Evolutionary conservation across 2,113 vertebrate genomes (phyloP).

Genomic region (Oxyura jamaicensis): DNA sequence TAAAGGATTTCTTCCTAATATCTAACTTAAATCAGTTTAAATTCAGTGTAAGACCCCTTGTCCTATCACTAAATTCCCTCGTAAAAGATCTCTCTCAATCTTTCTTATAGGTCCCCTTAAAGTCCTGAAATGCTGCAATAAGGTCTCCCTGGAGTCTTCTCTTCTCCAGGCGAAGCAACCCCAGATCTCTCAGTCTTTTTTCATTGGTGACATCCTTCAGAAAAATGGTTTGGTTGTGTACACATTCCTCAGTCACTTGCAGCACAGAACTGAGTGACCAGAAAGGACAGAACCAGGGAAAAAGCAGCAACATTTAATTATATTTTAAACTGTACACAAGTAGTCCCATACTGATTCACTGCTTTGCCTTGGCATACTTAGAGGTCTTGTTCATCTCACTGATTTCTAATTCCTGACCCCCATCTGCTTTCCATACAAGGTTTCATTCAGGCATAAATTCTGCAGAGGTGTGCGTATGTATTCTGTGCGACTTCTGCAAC

Average conservation of each 20-base stretch:
- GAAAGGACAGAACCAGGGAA: neutral
- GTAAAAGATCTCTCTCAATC: neutral
- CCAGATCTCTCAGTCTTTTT: neutral
- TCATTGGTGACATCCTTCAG: neutral
- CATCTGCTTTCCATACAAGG: neutral
- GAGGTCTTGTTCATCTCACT: neutral
- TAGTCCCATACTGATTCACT: neutral
- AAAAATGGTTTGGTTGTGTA: neutral
- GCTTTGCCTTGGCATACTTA: neutral
- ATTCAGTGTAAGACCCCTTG: neutral
- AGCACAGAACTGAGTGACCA: neutral
- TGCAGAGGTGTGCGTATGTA: fast-evolving
- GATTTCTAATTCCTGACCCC: neutral
- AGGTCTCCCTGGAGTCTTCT: neutral
- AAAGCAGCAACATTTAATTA: neutral
- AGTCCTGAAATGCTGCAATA: neutral
- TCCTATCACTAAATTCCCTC: neutral
- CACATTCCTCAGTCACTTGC: neutral
- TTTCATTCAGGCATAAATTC: neutral
- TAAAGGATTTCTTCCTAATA: neutral
- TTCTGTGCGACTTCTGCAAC: neutral
- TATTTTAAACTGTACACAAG: neutral
- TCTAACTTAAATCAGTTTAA: neutral
- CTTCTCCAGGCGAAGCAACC: neutral
- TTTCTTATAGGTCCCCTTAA: neutral